Evolutionary conservation across 2,113 vertebrate species (phyloP), one percentile per base, ranked within the genome.

Genomic region (Pogonocichla stellata): DNA sequence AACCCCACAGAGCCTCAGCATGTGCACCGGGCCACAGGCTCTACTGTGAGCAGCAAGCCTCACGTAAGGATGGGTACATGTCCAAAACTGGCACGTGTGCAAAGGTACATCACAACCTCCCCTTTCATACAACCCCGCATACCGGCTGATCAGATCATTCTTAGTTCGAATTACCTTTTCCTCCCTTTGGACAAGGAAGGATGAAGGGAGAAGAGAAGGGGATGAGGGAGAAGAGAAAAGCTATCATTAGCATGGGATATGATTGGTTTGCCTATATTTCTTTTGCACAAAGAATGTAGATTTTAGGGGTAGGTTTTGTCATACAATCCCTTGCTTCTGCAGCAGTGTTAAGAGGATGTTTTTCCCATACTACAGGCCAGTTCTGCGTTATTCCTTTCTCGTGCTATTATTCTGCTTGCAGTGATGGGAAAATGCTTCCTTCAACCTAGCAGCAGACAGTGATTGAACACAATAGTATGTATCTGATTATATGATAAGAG

Each of bases 51-150:
- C 65, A 43, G 4, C 0, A 3, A 66, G 45, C 36, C 31, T 64
- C 4, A 0, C 42, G 69, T 70, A 48, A 33, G 3, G 0, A 19
- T 53, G 34, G 22, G 10, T 19, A 3, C 3, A 0, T 23, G 42
- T 38, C 66, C 16, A 73, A 50, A 88, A 8, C 15, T 10, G 25
- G 22, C 8, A 8, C 14, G 7, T 36, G 45, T 72, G 36, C 58
- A 60, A 60, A 40, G 31, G 4, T 33, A 16, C 14, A 5, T 31
- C 54, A 31, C 50, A 48, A 17, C 13, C 23, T 75, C 17, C 62
- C 47, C 25, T 48, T 65, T 31, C 17, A 4, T 16, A 20, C 34
- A 53, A 14, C 23, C 9, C 19, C 8, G 7, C 36, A 12, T 25
- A 23, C 45, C 54, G 23, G 13, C 64, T 77, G 33, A 62, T 29